Percentiles rank a stretch among this genome's conserved stretches.
These are phyloP conservation scores for Theocolax elegans DNA, from an alignment of 1,140 invertebrate species.

Conservation along the genomic window DNA sequence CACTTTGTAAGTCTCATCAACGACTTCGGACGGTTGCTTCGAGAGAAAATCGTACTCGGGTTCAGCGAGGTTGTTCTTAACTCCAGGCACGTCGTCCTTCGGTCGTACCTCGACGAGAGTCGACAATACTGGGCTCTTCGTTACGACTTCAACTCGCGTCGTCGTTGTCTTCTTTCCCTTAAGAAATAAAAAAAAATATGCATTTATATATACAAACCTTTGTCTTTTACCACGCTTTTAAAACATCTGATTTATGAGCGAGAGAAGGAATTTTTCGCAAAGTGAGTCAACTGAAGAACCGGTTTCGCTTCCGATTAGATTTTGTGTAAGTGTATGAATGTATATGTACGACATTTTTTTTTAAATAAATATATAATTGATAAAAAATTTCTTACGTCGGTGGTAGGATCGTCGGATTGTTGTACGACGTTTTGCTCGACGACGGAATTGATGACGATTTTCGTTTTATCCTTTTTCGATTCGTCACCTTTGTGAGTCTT, in stretches of 20 bases:
- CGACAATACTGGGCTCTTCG: slow-evolving; percentile 53
- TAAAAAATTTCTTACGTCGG: not conserved
- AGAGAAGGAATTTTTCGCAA: too few species aligned
- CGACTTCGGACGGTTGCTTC: slow-evolving; percentile 81
- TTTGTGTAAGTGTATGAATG: too few species aligned
- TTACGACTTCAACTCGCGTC: slow-evolving; percentile 45
- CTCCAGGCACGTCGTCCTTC: slow-evolving; percentile 55
- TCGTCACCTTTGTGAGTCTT: slow-evolving; percentile 55
- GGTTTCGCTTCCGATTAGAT: too few species aligned
- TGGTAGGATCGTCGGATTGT: not conserved
- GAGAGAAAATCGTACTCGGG: slow-evolving; percentile 87
- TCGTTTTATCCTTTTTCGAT: slow-evolving; percentile 60
- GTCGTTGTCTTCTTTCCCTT: slow-evolving; percentile 30
- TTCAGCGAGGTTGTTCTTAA: slow-evolving; percentile 79
- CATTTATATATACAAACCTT: not conserved
- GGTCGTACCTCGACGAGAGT: slow-evolving; percentile 52
- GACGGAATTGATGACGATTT: slow-evolving; percentile 60
- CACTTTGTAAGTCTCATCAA: slow-evolving; percentile 80
- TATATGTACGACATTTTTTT: too few species aligned
- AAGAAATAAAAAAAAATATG: not conserved
- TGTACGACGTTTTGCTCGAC: slow-evolving; percentile 51
- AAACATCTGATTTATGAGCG: too few species aligned
- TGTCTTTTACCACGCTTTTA: too few species aligned
- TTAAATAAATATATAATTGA: too few species aligned
- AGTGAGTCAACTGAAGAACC: slow-evolving; percentile 21